Percentiles rank a stretch among this genome's conserved stretches.
Evolutionary conservation across 2,113 vertebrate genomes (phyloP).

Genomic region (Martes martes): DNA sequence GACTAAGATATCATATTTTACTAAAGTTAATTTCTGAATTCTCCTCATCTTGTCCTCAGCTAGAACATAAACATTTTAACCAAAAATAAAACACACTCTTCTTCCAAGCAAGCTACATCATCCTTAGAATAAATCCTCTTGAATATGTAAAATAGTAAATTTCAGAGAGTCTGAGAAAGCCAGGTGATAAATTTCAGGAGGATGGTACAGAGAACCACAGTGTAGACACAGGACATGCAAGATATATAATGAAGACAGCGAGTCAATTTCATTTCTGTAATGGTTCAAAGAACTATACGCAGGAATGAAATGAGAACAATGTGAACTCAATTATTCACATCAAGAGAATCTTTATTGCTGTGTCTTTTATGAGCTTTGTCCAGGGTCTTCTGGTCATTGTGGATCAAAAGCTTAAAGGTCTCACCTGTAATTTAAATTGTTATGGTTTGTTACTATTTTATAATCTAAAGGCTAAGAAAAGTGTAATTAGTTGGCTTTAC

Average conservation of each 20-base stretch:
- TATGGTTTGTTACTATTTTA: not conserved
- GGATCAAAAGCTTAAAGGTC: not conserved
- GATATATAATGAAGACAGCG: not conserved
- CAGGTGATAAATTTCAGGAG: not conserved
- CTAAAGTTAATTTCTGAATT: conserved; percentile 30
- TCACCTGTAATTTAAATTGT: not conserved
- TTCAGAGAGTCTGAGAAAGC: not conserved
- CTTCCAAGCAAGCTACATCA: not conserved
- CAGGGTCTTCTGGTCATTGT: not conserved
- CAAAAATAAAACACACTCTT: not conserved
- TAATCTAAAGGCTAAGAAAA: not conserved
- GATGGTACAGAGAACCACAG: not conserved
- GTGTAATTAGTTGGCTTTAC: not conserved
- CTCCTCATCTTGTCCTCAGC: not conserved
- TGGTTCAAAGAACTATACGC: not conserved
- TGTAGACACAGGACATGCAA: not conserved
- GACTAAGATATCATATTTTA: not conserved
- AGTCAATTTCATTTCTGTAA: not conserved
- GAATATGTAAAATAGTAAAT: not conserved
- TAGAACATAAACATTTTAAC: not conserved
- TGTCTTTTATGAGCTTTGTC: not conserved
- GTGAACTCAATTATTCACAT: not conserved
- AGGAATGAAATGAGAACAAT: not conserved
- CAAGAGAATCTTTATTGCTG: not conserved
- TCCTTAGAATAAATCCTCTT: not conserved